A percentile compares a stretch with the other conserved stretches of the same genome.
Conservation (phyloP, 2,797 vertebrate species). For the Ispidina lecontei region DNA sequence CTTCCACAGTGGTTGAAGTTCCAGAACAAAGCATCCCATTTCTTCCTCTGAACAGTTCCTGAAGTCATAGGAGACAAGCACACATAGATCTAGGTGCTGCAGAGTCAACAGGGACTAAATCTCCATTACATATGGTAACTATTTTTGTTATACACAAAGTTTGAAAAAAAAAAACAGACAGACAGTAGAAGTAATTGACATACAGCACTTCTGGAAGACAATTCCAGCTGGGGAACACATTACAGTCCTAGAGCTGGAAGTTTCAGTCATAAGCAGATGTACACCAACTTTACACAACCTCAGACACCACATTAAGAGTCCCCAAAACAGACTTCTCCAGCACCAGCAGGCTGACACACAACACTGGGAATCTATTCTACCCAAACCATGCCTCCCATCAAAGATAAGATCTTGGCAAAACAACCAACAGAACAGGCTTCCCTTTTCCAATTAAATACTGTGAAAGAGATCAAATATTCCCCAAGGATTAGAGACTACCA, state of each 20-base stretch:
- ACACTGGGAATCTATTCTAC: neutral
- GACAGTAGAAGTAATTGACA: neutral
- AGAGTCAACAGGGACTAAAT: neutral
- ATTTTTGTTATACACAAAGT: neutral
- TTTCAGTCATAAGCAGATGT: neutral
- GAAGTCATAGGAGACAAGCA: neutral
- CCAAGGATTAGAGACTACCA: neutral
- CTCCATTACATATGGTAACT: neutral
- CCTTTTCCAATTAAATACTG: neutral
- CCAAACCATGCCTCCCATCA: neutral
- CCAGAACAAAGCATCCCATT: neutral
- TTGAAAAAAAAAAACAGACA: neutral
- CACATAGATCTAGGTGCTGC: neutral
- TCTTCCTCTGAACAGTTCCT: neutral
- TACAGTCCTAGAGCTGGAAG: neutral
- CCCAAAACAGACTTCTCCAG: neutral
- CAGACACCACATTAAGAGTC: neutral
- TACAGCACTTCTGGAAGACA: neutral
- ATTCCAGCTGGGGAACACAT: neutral
- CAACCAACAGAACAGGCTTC: neutral
- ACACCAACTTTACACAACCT: neutral
- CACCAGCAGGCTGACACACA: neutral
- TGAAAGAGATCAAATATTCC: neutral
- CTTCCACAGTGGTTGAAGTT: neutral
- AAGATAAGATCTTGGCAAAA: neutral